Evolutionary conservation across 2,888 invertebrate genomes (phyloP), one percentile per base, ranked within the genome.

Genomic region (Agelastica alni): DNA sequence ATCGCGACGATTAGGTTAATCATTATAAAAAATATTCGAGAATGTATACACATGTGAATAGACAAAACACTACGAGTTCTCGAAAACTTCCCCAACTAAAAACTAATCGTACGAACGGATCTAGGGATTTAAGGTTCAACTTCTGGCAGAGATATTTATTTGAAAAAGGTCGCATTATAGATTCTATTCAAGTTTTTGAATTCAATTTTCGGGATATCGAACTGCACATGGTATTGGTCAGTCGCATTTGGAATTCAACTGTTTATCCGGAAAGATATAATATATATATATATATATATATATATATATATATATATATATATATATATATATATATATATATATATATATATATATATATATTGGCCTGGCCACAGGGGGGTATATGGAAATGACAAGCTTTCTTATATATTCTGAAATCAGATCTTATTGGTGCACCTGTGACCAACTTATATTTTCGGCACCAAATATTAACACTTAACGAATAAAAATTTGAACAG

Each of bases 101-200:
- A 46, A 26, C 26, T 36, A 45, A 34, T 22, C 26, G 14, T 17
- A 31, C n/a, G 34, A 45, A 5, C 4, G 9, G 14, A 32, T 30
- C 34, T 37, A 20, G 34, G 44, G 43, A 44, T 43, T 37, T 49
- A 41, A 49, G 49, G 32, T 49, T 41, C 41, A 58, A 61, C 60
- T 49, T 49, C 49, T 41, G 49, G 32, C 41, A 32, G 60, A 63
- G 62, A 64, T 63, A 66, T 67, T 61, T 66, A 61, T 66, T 61
- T 57, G 58, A 47, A 54, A 53, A 63, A 64, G 64, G 63, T 61
- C 61, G 64, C 64, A 76, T 77, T 77, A 77, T 75, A 75, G 75
- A 77, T 77, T 77, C 77, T 66, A 73, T 73, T 67, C 76, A 73
- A 77, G 77, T 77, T 77, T 77, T 76, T 76, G 76, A 77, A 77